Evolutionary conservation across 2,888 invertebrate genomes (phyloP), one percentile per base, ranked within the genome.

Genomic region (Dinocampus coccinellae): DNA sequence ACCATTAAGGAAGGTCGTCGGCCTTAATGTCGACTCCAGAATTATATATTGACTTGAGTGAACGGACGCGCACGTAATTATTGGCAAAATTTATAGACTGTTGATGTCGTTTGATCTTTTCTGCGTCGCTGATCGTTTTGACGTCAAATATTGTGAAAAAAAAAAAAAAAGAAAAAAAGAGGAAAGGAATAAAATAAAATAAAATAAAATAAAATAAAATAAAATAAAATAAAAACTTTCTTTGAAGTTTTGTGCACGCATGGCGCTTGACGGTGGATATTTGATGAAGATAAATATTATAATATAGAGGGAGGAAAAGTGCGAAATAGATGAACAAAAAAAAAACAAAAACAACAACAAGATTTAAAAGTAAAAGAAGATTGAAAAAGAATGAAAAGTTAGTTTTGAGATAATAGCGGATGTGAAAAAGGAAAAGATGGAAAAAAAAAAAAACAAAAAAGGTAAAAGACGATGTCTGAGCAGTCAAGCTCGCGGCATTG

Each of bases 1-100:
- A 67, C 61, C 71, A 71, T 71, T 71, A 62, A 29, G 70, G 70
- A 70, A 70, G 70, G 70, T 70, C 70, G 70, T 65, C 70, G 70
- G 70, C 70, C 70, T 70, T 65, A 52, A 52, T 34, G 69, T 39
- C 70, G 61, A 70, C 39, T 64, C 20, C 39, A 62, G 33, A 34
- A 39, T 47, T 47, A 47, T 47, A 47, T 47, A 47, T 47, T 47
- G 67, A 58, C 67, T 67, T 36, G 29, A 57, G 58, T 55, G 29
- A 29, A 42, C 47, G 22, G 29, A n/a, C 29, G 34, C 52, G 62
- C 69, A 55, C 52, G 55, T 69, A 57, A 63, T 69, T 47, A 70
- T 64, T 57, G 42, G 16, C 22, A 16, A 70, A 64, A 70, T 70
- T 64, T 70, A 70, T 70, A 60, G 60, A 60, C 61, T 68, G 68